These are phyloP conservation scores for Sericinus montela DNA, from an alignment of 2,888 invertebrate species.

Conservation along the genomic window DNA sequence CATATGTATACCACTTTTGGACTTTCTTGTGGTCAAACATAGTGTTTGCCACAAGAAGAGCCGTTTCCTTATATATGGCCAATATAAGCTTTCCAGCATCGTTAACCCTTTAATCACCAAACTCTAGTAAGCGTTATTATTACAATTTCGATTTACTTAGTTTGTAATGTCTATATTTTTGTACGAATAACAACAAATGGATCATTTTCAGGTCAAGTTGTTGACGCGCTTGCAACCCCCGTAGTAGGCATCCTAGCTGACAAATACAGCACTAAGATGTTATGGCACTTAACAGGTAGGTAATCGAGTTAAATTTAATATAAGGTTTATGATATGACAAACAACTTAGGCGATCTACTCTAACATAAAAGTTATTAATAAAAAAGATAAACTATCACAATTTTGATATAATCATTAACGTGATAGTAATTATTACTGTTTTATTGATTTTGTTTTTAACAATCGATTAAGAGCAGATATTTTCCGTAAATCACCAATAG, in stretches of 20 bases:
- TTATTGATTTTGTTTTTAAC: neutral
- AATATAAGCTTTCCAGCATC: too few species aligned
- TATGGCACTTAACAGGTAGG: constrained; percentile 91
- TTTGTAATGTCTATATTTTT: neutral
- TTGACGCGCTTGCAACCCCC: constrained; percentile 93
- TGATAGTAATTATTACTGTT: neutral
- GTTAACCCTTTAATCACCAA: too few species aligned
- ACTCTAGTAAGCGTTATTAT: too few species aligned
- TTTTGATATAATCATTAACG: neutral
- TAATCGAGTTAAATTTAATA: neutral
- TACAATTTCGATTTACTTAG: too few species aligned
- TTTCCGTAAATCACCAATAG: too few species aligned
- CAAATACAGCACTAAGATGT: constrained; percentile 85
- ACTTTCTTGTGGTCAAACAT: too few species aligned
- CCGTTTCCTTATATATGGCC: too few species aligned
- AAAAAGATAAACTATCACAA: neutral
- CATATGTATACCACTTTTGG: too few species aligned
- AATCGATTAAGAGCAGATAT: too few species aligned
- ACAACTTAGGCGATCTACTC: too few species aligned
- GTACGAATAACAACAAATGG: neutral
- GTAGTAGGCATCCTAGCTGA: constrained; percentile 91
- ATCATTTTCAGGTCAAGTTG: constrained; percentile 83
- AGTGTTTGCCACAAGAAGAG: too few species aligned
- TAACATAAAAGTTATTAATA: neutral
- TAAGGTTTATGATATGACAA: too few species aligned